Percentiles rank a stretch among this genome's conserved stretches.
Evolutionary conservation across 2,113 vertebrate species (phyloP).

Genomic region (Mystacornis crossleyi): DNA sequence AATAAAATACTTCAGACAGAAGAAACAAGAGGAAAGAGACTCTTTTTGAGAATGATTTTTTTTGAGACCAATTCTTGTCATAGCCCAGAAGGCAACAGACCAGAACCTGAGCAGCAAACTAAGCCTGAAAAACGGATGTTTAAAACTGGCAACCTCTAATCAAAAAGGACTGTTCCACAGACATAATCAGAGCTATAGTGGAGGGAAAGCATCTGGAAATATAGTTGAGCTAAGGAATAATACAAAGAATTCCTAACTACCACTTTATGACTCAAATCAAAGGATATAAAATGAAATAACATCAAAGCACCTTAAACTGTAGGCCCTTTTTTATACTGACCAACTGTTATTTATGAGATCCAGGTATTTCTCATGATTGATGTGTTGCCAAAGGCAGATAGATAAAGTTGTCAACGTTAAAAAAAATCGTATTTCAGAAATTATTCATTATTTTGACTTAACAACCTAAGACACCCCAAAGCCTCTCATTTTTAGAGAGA

Average conservation of each 20-base stretch:
- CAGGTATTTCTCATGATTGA: neutral
- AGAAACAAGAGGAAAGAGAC: neutral
- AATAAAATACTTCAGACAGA: neutral
- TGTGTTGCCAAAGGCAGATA: neutral
- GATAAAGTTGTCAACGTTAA: neutral
- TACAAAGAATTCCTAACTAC: constrained; percentile 1
- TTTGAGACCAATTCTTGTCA: neutral
- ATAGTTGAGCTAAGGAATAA: neutral
- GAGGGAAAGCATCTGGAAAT: constrained; percentile 34
- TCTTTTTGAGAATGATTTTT: neutral
- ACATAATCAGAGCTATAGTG: neutral
- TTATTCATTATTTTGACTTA: neutral
- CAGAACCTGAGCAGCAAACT: neutral
- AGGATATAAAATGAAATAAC: neutral
- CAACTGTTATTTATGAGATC: neutral
- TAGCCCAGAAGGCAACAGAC: neutral
- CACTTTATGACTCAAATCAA: constrained; percentile 36
- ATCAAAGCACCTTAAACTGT: neutral
- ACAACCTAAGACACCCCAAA: neutral
- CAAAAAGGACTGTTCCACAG: neutral
- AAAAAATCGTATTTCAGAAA: neutral
- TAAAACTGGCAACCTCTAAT: neutral
- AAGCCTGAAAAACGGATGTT: neutral
- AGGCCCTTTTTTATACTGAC: neutral
- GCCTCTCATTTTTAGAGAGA: neutral